Conservation (phyloP, 2,888 invertebrate genomes). For the Aspidapion aeneum region DNA sequence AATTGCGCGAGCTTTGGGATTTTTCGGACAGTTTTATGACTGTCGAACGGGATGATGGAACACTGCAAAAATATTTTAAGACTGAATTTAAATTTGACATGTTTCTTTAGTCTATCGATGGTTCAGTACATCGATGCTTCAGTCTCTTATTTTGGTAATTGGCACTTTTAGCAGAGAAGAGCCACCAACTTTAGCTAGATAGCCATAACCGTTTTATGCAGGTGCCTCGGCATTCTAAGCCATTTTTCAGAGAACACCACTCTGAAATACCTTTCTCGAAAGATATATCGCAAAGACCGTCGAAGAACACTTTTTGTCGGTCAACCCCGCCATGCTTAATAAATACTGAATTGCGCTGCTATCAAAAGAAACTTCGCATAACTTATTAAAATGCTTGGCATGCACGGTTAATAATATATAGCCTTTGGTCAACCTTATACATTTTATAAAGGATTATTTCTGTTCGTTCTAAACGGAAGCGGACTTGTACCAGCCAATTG, state of each 20-base stretch:
- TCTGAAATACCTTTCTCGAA: constrained; percentile 9
- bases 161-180: no score
- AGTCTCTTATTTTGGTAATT: no score
- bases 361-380: constrained; percentile 21
- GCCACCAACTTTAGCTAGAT: no score
- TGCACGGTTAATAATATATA: constrained; percentile 15
- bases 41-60: no score
- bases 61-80: no score
- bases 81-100: no score
- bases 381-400: constrained; percentile 26
- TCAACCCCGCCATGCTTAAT: constrained; percentile 13
- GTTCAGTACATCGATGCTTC: no score
- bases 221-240: constrained; percentile 19
- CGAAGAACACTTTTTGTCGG: constrained; percentile 17
- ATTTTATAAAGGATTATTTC: constrained; percentile 15
- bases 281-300: constrained; percentile 13
- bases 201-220: no score
- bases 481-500: constrained; percentile 19
- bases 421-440: constrained; percentile 13
- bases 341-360: constrained; percentile 18
- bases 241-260: constrained; percentile 16
- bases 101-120: no score
- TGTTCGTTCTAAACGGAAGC: constrained; percentile 20
- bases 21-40: no score
- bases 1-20: no score